Evolutionary conservation across 2,888 invertebrate genomes (phyloP).

Genomic region (Automeris io): DNA sequence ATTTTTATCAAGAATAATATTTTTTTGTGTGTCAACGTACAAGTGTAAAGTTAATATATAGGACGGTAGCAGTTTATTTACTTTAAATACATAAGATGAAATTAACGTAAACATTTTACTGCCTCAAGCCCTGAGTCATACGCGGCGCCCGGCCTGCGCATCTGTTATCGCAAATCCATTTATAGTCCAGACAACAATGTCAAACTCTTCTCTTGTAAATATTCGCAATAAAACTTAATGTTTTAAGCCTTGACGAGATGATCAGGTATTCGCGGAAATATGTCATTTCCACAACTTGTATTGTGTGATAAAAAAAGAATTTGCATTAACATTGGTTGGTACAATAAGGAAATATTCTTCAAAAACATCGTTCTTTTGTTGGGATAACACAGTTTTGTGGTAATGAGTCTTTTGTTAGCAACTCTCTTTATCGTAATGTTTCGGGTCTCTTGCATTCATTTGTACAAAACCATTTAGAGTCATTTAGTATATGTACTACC

Average conservation of each 20-base stretch:
- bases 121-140: slow-evolving; percentile 43
- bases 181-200: slow-evolving; percentile 28
- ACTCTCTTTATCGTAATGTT: neutral
- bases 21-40: too few relatives aligned
- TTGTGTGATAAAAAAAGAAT: neutral
- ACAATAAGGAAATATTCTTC: neutral
- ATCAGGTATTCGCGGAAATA: neutral
- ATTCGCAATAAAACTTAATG: neutral
- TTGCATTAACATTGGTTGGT: neutral
- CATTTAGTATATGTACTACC: neutral
- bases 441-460: neutral
- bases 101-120: slow-evolving; percentile 24
- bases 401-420: neutral
- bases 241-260: neutral
- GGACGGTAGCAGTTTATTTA: slow-evolving; percentile 5
- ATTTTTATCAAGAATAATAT: too few relatives aligned
- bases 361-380: neutral
- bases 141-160: slow-evolving; percentile 22
- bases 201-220: slow-evolving; percentile 3
- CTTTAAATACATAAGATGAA: slow-evolving; percentile 11
- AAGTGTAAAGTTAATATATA: too few relatives aligned
- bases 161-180: slow-evolving; percentile 40
- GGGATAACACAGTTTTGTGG: too few relatives aligned
- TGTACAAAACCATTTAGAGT: neutral
- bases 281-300: neutral